Base-by-base conservation (phyloP, 2,113 vertebrate species). In the Sporophila hypoxantha region DNA sequence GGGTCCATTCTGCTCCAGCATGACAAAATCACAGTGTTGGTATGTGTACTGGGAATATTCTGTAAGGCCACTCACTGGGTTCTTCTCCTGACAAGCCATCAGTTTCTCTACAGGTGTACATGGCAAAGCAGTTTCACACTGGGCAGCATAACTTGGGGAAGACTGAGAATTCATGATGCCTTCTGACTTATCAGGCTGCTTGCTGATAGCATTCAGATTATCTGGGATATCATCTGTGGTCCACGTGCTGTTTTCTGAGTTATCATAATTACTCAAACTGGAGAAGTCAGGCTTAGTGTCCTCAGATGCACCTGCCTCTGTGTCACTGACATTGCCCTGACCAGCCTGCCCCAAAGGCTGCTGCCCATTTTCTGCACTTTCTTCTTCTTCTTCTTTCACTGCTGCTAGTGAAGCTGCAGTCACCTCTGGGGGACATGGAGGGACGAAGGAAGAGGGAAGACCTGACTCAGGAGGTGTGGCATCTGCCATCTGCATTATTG, bases 31-130 rank as follows among this genome's bases (percentile, higher is more conserved):
- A 64, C 99, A 99, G 85, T 96, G 98, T 71, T 98, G 98, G 65
- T 96, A 98, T 13, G 97, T 96, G 96, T 98, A 98, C 96, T 99
- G 98, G n/a, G 98, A 98, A 29, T 98, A 99, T 36, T 99, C 99
- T 57, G 99, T 98, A 30, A 99, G 97, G 49, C 98, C 99, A 6
- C 99, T 99, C 88, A 99, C 97, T 0, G 99, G 99, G 92, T 99
- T 99, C 97, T 99, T 99, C 90, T 98, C 95, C 91, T 96, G 97
- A 89, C 98, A 98, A 69, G 98, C 98, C 25, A 97, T 95, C n/a
- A 99, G 96, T 25, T 99, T 98, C 94, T 98, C 97, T 25, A 96
- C 85, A 2, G 96, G 95, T 0, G 96, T 95, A 26, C 97, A 97
- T 19, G 96, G 92, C 17, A 96, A 79, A 66, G 85, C 62, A 9